phyloP scores from a whole-genome alignment of 2,797 vertebrate genomes.

The Galaxias olidus region DNA sequence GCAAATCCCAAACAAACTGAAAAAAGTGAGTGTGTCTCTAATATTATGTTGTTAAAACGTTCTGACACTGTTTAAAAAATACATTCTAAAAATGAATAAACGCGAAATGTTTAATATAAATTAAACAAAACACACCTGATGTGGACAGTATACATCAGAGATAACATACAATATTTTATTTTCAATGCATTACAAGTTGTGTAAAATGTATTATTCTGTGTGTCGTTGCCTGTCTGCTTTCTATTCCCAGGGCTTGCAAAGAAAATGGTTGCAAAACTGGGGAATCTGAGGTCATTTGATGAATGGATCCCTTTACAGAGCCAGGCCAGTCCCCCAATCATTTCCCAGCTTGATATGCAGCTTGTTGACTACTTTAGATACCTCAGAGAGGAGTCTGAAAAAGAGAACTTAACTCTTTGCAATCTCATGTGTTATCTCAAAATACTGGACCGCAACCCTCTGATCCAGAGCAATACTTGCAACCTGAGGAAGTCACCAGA shows the following conservation, averaged over 20 bases:
- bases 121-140: background rate
- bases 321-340: background rate
- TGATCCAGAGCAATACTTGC: background rate
- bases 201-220: no score
- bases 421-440: background rate
- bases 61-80: no score
- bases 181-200: no score
- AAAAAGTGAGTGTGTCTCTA: slow-evolving; percentile 1
- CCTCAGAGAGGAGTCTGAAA: background rate
- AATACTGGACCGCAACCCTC: background rate
- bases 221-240: background rate
- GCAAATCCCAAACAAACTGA: slow-evolving; percentile 3
- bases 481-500: slow-evolving; percentile 4
- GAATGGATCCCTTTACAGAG: background rate
- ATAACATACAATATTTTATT: no score
- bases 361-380: slow-evolving; percentile 2
- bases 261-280: slow-evolving; percentile 1
- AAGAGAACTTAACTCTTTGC: background rate
- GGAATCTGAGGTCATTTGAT: background rate
- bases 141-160: background rate
- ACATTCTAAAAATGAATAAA: background rate
- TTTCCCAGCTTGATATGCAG: background rate
- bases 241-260: background rate
- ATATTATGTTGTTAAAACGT: background rate
- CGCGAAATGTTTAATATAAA: background rate